A percentile compares a stretch with the other conserved stretches of the same genome.
Evolutionary conservation across 2,113 vertebrate species (phyloP).

Genomic region (Calyptomena viridis): DNA sequence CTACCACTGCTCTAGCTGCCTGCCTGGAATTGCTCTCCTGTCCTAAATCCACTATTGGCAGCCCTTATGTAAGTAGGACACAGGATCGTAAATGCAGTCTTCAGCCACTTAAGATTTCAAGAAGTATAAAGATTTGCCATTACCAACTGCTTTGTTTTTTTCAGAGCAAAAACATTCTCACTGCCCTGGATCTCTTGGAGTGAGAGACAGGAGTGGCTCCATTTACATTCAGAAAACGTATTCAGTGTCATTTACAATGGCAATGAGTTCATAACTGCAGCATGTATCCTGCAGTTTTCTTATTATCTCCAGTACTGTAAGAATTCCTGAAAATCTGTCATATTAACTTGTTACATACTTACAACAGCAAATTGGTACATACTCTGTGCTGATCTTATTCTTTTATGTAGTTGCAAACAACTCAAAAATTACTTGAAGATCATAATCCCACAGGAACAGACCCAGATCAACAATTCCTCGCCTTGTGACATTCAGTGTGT

Average conservation of each 20-base stretch:
- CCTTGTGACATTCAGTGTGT: background rate
- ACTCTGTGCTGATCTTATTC: background rate
- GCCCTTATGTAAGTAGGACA: background rate
- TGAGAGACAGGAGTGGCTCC: background rate
- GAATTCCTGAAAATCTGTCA: background rate
- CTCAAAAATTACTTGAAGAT: background rate
- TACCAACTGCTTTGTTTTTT: background rate
- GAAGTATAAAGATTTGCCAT: background rate
- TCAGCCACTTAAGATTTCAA: background rate
- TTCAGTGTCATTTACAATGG: background rate
- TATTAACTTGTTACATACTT: background rate
- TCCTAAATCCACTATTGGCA: background rate
- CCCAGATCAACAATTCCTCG: background rate
- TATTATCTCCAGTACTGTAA: background rate
- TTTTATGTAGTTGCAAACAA: background rate
- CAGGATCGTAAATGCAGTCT: background rate
- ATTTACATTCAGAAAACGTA: background rate
- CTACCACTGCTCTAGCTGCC: background rate
- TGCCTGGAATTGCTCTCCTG: background rate
- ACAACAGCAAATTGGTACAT: background rate
- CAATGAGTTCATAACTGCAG: background rate
- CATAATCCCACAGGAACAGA: background rate
- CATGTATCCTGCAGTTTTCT: background rate
- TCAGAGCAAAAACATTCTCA: background rate
- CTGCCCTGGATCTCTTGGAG: background rate